A percentile compares a stretch with the other conserved stretches of the same genome.
These are phyloP conservation scores for Moxostoma hubbsi DNA, from an alignment of 2,797 vertebrate species.

Conservation along the genomic window DNA sequence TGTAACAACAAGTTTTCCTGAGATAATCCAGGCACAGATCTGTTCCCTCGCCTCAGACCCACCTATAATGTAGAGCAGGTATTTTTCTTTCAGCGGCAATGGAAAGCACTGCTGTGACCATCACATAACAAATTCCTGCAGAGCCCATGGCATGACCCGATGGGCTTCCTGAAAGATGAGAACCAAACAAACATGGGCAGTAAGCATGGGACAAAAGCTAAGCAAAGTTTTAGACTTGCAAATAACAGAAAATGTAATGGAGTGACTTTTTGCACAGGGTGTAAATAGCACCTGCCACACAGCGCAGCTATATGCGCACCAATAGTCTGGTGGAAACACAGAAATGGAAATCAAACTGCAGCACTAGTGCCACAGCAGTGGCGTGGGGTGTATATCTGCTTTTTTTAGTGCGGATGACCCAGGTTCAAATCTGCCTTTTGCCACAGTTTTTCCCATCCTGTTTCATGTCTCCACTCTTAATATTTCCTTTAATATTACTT, in stretches of 20 bases:
- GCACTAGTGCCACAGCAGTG: too few species aligned
- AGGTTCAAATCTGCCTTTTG: too few species aligned
- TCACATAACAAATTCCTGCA: slow-evolving; percentile 90
- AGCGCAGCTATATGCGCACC: too few species aligned
- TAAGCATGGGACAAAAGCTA: background rate
- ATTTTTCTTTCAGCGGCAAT: slow-evolving; percentile 66
- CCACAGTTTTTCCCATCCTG: too few species aligned
- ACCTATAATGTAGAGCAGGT: slow-evolving; percentile 65
- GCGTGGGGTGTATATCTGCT: too few species aligned
- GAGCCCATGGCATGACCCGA: slow-evolving; percentile 95
- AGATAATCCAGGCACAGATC: background rate
- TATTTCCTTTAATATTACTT: too few species aligned
- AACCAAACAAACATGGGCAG: background rate
- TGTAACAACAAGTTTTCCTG: background rate
- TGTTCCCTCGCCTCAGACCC: slow-evolving; percentile 44
- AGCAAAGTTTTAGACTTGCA: background rate
- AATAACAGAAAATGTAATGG: background rate
- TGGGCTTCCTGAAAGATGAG: slow-evolving; percentile 73
- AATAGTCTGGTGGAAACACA: too few species aligned
- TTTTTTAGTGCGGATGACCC: too few species aligned
- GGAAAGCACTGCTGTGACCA: slow-evolving; percentile 89
- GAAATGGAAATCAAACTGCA: too few species aligned
- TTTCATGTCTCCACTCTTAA: too few species aligned
- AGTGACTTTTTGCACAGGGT: too few species aligned
- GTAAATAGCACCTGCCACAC: too few species aligned